Base-by-base conservation (phyloP, 2,888 invertebrate genomes). In the Nomada fucata region DNA sequence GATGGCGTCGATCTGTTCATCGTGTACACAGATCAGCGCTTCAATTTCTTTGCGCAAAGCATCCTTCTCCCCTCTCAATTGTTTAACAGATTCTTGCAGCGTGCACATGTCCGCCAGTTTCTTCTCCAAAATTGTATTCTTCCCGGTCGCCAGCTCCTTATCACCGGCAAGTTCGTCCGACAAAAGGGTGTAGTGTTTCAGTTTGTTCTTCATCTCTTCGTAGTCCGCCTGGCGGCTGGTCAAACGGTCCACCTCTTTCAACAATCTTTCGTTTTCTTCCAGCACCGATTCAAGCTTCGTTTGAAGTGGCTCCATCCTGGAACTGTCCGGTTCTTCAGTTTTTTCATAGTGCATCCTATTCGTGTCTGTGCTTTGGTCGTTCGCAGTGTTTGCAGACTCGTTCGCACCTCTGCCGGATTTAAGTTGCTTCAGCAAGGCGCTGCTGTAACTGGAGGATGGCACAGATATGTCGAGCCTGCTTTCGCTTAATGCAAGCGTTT, bases 31-130 rank as follows among this genome's bases (percentile, higher is more conserved):
- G 5, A 83, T 80, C 44, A 88, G 72, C 44, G 81, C 79, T 71
- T 90, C 72, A n/a, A 91, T 89, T 82, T 89, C 89, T 42, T 80
- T 89, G 4, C 64, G 82, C 13, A 89, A 74, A 7, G 74, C 80
- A n/a, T 88, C 83, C 63, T 90, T 92, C 7, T 92, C 92, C 15
- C 78, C 61, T n/a, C 82, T 82, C 20, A 92, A 72, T 60, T 87
- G 79, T 15, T 82, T 85, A 26, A 91, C 65, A 7, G 86, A 87
- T 47, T 89, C 84, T 29, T 89, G 67, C 44, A 92, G 59, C 4
- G 75, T 64, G 10, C 85, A 74, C 5, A 89, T 52, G 15, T 68
- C 68, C 26, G 87, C 84, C 18, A 85, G 70, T 57, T 86, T 84
- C 44, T 85, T 65, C 52, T 86, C 79, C 52, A 90, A 67, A n/a